Conservation (phyloP, 2,113 vertebrate species). For the Burhinus oedicnemus region DNA sequence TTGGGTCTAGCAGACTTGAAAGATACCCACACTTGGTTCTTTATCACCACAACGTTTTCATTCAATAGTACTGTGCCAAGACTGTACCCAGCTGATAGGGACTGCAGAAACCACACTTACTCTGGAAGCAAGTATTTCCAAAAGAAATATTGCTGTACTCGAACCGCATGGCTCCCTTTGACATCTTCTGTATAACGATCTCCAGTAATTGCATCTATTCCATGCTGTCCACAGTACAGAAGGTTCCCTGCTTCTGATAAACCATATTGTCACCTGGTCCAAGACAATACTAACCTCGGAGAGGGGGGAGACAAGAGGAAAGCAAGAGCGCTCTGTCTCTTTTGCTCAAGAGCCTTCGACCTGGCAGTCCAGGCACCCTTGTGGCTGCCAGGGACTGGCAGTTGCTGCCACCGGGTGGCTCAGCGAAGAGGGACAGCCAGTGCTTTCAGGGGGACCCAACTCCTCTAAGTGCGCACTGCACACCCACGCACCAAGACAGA, state of each 20-base stretch:
- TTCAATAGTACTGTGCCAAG: neutral
- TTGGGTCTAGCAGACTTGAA: neutral
- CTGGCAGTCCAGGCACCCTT: accelerated
- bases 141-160: neutral
- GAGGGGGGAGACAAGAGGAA: no score
- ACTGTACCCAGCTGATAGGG: neutral
- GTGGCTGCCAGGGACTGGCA: neutral
- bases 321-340: neutral
- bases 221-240: neutral
- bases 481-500: accelerated
- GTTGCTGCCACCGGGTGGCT: conserved; percentile 50
- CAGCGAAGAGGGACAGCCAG: neutral
- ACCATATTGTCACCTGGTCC: neutral
- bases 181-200: accelerated
- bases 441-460: accelerated
- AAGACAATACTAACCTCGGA: neutral
- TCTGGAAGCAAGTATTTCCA: neutral
- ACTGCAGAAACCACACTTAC: neutral
- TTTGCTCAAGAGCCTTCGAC: neutral
- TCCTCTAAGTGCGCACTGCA: neutral
- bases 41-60: neutral
- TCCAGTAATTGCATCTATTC: neutral
- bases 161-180: neutral
- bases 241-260: neutral
- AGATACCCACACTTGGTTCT: neutral